Conservation (phyloP, 2,888 invertebrate species). For the Monopis laevigella region DNA sequence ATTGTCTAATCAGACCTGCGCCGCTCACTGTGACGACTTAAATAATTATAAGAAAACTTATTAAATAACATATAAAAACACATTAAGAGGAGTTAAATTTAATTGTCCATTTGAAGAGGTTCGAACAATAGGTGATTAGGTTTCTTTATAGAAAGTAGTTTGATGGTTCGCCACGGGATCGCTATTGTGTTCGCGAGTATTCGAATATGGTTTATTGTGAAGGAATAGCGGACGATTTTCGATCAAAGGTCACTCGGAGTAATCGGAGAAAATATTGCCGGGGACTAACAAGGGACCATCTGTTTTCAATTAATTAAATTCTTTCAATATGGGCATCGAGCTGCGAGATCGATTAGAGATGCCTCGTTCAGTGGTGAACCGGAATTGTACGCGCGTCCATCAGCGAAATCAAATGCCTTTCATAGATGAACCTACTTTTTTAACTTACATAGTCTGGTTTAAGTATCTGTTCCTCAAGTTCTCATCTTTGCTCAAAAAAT, state of each 20-base stretch:
- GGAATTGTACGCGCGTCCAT: neutral
- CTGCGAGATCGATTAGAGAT: conserved; percentile 11
- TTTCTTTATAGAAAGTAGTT: conserved; percentile 14
- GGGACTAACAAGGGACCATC: conserved; percentile 58
- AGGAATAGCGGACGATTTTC: conserved; percentile 31
- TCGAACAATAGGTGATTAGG: conserved; percentile 54
- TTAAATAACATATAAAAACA: conserved; percentile 13
- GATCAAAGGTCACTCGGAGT: conserved; percentile 51
- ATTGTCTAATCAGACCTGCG: conserved; percentile 5
- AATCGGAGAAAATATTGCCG: conserved; percentile 22
- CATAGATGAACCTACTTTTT: no score
- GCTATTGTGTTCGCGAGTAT: conserved; percentile 5
- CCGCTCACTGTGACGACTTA: neutral
- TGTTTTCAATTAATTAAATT: conserved; percentile 59
- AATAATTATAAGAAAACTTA: conserved; percentile 5
- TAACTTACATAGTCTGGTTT: no score
- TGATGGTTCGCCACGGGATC: conserved; percentile 13
- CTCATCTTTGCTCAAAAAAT: no score
- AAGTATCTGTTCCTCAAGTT: no score
- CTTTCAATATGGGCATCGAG: conserved; percentile 26
- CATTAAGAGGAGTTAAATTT: conserved; percentile 13
- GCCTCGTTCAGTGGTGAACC: neutral
- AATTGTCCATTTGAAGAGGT: conserved; percentile 13
- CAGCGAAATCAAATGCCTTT: neutral
- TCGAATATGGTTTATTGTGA: conserved; percentile 1